Percentiles rank a stretch among this genome's conserved stretches.
These are phyloP conservation scores for Orthosia gracilis DNA, from an alignment of 2,888 invertebrate genomes.

Conservation along the genomic window DNA sequence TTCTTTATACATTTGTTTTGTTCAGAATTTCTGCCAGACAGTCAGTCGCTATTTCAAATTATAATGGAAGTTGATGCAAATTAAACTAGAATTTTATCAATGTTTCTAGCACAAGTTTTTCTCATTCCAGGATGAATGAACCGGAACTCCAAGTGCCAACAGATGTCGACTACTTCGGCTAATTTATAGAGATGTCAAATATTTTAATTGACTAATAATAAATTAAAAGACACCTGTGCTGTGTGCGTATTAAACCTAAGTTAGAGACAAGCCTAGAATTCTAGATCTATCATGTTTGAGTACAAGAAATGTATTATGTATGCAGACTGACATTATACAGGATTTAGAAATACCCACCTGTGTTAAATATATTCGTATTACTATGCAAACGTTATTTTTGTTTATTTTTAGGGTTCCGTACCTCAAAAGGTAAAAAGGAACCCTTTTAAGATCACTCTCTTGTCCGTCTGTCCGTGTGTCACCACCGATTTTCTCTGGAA, in stretches of 20 bases:
- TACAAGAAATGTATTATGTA: background rate
- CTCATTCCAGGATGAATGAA: slow-evolving; percentile 30
- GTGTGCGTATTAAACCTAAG: background rate
- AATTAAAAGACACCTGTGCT: slow-evolving; percentile 25
- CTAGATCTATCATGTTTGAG: background rate
- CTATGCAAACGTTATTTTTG: slow-evolving; percentile 5
- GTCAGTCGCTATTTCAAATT: background rate
- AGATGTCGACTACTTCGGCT: background rate
- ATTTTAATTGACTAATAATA: slow-evolving; percentile 10
- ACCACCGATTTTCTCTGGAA: too few relatives aligned
- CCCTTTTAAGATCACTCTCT: too few relatives aligned
- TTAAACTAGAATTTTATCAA: background rate
- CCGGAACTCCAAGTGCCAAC: slow-evolving; percentile 21
- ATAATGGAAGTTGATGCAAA: background rate
- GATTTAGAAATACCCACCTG: slow-evolving; percentile 28
- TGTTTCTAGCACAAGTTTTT: background rate
- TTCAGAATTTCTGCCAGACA: background rate
- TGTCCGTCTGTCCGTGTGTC: too few relatives aligned
- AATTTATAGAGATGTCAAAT: slow-evolving; percentile 3
- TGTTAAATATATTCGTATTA: background rate
- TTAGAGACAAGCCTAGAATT: background rate
- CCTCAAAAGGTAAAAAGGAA: too few relatives aligned
- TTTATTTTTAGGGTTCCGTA: too few relatives aligned
- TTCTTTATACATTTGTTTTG: background rate
- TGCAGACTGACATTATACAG: slow-evolving; percentile 2